A percentile compares a stretch with the other conserved stretches of the same genome.
phyloP scores from a whole-genome alignment of 1,140 invertebrate genomes.

The Drosophila navojoa region DNA sequence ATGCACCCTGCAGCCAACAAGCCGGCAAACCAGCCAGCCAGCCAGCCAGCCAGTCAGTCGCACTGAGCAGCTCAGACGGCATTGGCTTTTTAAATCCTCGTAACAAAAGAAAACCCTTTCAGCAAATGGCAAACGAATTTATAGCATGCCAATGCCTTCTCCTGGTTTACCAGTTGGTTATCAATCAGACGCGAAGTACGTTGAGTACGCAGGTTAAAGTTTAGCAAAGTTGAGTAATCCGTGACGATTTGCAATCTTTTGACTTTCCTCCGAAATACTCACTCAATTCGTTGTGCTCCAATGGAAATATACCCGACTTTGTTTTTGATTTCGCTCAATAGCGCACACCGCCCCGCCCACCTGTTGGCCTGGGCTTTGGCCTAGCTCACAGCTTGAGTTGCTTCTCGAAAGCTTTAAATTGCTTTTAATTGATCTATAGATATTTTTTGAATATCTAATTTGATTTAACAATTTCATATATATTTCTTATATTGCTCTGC shows the following conservation, averaged over 20 bases:
- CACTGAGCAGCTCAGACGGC: slow-evolving; percentile 40
- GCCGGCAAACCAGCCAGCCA: slow-evolving; percentile 20
- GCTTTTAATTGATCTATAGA: background rate
- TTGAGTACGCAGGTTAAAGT: slow-evolving; percentile 1
- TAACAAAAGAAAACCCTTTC: background rate
- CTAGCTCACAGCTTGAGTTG: slow-evolving; percentile 30
- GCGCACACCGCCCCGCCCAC: background rate
- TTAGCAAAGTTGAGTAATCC: slow-evolving; percentile 16
- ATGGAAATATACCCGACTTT: slow-evolving; percentile 6
- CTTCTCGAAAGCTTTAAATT: slow-evolving; percentile 27
- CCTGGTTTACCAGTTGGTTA: background rate
- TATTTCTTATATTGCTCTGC: too few relatives aligned
- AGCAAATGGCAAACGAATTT: slow-evolving; percentile 3
- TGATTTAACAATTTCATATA: background rate
- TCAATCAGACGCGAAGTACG: slow-evolving; percentile 6
- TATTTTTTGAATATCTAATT: background rate
- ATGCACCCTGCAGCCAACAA: slow-evolving; percentile 29
- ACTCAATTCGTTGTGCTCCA: slow-evolving; percentile 2
- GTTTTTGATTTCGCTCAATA: slow-evolving; percentile 7
- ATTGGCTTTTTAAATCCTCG: slow-evolving; percentile 30
- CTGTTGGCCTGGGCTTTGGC: slow-evolving; percentile 29
- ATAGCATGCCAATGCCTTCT: background rate
- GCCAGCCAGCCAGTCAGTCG: slow-evolving; percentile 28
- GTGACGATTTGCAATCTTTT: background rate
- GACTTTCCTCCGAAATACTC: background rate